Percentiles rank a stretch among this genome's conserved stretches.
Evolutionary conservation across 1,140 invertebrate species (phyloP).

Genomic region (Eupeodes corollae): DNA sequence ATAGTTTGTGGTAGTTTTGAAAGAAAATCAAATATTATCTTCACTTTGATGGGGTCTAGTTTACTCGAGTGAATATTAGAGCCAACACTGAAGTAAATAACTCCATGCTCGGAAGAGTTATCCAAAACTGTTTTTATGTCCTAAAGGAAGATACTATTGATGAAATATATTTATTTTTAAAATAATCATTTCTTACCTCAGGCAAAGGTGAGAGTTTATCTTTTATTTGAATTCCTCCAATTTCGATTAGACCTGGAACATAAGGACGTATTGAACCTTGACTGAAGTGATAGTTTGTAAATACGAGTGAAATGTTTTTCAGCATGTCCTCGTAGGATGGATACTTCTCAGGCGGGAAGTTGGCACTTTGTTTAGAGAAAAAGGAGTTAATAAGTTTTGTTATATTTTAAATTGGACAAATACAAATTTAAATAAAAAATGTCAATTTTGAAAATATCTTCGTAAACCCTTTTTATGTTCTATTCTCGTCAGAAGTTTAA

Average conservation of each 20-base stretch:
- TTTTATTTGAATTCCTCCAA: slow-evolving; percentile 25
- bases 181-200: slow-evolving; percentile 13
- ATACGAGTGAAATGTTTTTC: neutral
- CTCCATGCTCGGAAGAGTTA: slow-evolving; percentile 35
- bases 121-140: slow-evolving; percentile 41
- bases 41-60: slow-evolving; percentile 35
- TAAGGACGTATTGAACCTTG: slow-evolving; percentile 8
- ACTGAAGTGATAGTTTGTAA: neutral
- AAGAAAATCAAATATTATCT: slow-evolving; percentile 36
- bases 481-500: too few species aligned
- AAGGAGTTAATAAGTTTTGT: too few species aligned
- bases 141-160: slow-evolving; percentile 14
- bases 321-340: neutral
- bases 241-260: slow-evolving; percentile 20
- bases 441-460: too few species aligned
- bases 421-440: too few species aligned
- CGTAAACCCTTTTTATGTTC: too few species aligned
- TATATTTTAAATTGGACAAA: too few species aligned
- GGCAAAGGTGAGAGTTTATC: slow-evolving; percentile 12
- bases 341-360: neutral
- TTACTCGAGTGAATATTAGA: slow-evolving; percentile 32
- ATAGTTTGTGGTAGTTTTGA: slow-evolving; percentile 37
- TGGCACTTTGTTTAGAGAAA: too few species aligned
- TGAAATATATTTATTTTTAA: neutral
- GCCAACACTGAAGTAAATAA: slow-evolving; percentile 46